Conservation (phyloP, 2,113 vertebrate species). For the Scomber colias region DNA sequence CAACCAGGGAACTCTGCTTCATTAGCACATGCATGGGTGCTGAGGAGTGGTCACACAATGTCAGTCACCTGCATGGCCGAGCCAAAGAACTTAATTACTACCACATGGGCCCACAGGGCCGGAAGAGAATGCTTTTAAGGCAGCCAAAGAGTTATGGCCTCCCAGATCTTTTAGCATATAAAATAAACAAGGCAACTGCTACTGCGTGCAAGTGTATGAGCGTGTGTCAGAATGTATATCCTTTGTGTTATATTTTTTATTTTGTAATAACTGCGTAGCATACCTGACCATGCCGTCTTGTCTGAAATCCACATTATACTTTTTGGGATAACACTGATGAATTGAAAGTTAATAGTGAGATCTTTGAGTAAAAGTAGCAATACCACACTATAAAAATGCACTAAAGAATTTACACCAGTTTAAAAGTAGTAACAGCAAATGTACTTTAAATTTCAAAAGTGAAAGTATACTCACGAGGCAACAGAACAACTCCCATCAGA, state of each 20-base stretch:
- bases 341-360: neutral
- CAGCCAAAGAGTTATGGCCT: slow-evolving; percentile 92
- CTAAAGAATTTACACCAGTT: neutral
- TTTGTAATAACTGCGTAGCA: slow-evolving; percentile 7
- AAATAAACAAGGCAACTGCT: slow-evolving; percentile 91
- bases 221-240: slow-evolving; percentile 37
- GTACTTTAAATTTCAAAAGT: too few relatives aligned
- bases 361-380: too few relatives aligned
- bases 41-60: slow-evolving; percentile 74
- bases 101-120: slow-evolving; percentile 88
- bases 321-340: neutral
- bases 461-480: too few relatives aligned
- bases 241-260: slow-evolving; percentile 35
- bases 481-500: too few relatives aligned
- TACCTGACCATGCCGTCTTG: neutral
- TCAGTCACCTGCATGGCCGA: slow-evolving; percentile 77
- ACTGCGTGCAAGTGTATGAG: slow-evolving; percentile 79
- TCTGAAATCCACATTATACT: neutral
- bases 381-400: too few relatives aligned
- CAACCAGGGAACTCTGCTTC: slow-evolving; percentile 75
- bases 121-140: slow-evolving; percentile 89
- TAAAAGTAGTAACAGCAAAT: neutral
- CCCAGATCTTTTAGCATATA: slow-evolving; percentile 92
- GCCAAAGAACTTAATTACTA: slow-evolving; percentile 89
- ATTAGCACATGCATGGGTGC: slow-evolving; percentile 89